Evolutionary conservation across 2,113 vertebrate genomes (phyloP).

Genomic region (Turdus rufiventris): DNA sequence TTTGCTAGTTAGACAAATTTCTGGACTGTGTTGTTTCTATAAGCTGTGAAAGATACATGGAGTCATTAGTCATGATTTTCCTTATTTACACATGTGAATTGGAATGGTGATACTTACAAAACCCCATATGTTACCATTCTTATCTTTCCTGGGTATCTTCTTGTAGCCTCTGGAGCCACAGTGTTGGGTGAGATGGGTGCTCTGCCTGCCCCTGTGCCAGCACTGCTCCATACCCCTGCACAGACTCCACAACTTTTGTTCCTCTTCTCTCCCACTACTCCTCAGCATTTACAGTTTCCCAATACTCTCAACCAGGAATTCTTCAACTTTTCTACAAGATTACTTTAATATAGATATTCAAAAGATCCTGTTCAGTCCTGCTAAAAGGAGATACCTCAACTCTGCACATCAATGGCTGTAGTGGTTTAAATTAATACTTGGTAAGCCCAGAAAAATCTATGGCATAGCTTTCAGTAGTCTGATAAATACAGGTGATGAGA

Average conservation of each 20-base stretch:
- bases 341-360: not conserved
- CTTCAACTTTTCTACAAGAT: not conserved
- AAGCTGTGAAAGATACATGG: not conserved
- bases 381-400: not conserved
- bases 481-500: conserved; percentile 10
- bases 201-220: not conserved
- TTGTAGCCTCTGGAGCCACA: not conserved
- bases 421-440: not conserved
- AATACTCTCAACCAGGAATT: not conserved
- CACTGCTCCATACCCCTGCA: not conserved
- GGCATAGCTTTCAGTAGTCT: not conserved
- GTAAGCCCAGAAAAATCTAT: not conserved
- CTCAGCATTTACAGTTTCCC: not conserved
- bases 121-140: not conserved
- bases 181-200: not conserved
- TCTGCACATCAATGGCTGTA: not conserved
- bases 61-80: not conserved
- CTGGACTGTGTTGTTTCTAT: not conserved
- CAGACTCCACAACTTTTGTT: not conserved
- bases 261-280: not conserved
- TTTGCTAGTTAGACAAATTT: not conserved
- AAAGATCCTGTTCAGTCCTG: not conserved
- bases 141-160: not conserved
- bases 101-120: not conserved
- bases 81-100: not conserved